phyloP scores from a whole-genome alignment of 2,113 vertebrate species.

The Montifringilla adamsi region DNA sequence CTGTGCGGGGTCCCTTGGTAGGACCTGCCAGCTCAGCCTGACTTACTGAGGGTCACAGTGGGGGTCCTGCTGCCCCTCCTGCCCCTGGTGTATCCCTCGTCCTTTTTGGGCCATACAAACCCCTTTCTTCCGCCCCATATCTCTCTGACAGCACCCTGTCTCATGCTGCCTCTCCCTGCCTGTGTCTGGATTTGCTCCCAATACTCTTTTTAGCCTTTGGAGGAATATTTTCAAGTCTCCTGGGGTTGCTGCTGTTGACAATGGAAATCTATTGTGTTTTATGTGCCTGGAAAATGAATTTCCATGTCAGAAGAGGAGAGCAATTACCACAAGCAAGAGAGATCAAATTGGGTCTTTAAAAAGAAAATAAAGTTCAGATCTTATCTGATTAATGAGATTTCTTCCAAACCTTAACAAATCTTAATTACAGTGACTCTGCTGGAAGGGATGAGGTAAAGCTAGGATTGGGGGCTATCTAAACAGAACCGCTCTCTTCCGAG shows the following conservation, averaged over 20 bases:
- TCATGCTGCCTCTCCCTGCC: background rate
- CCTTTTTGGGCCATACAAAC: background rate
- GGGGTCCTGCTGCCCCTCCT: background rate
- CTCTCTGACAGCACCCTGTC: background rate
- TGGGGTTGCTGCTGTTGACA: conserved; percentile 54
- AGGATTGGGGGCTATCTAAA: conserved; percentile 65
- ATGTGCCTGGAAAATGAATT: conserved; percentile 69
- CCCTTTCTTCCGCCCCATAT: background rate
- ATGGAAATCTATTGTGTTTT: conserved; percentile 65
- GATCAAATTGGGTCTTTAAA: conserved; percentile 69
- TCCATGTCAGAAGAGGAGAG: conserved; percentile 66
- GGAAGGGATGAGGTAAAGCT: conserved; percentile 64
- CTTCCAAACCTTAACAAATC: conserved; percentile 66
- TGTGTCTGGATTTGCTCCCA: background rate
- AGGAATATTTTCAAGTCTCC: conserved; percentile 54
- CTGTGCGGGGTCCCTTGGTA: background rate
- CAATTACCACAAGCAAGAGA: conserved; percentile 65
- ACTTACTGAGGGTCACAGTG: fast-evolving
- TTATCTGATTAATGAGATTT: conserved; percentile 68
- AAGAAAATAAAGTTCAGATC: conserved; percentile 70
- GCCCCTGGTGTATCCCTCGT: background rate
- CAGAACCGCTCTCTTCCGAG: conserved; percentile 42
- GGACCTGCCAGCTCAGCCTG: background rate
- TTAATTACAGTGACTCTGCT: conserved; percentile 64
- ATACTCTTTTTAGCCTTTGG: background rate